phyloP scores from a whole-genome alignment of 2,888 invertebrate species.

The Trissolcus japonicus region DNA sequence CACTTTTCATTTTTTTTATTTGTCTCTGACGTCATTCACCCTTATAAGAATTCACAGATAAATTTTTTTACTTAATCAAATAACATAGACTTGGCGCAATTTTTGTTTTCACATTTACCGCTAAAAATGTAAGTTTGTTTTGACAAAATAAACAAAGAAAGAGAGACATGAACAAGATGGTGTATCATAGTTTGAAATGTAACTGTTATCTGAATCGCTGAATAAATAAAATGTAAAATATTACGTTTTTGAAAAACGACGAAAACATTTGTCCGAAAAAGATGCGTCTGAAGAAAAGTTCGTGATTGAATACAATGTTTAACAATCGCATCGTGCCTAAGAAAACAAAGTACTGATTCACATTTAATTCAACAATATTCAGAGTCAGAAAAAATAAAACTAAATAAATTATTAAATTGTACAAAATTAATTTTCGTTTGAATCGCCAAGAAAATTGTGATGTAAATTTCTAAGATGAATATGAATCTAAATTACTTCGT shows the following conservation, averaged over 20 bases:
- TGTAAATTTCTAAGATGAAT: too few relatives aligned
- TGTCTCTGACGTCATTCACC: slow-evolving; percentile 49
- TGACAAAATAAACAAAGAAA: slow-evolving; percentile 8
- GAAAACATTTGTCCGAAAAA: too few relatives aligned
- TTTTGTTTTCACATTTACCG: slow-evolving; percentile 21
- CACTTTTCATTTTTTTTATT: slow-evolving; percentile 48
- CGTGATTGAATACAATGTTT: too few relatives aligned
- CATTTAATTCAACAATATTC: too few relatives aligned
- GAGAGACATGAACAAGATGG: slow-evolving; percentile 17
- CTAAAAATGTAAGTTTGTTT: slow-evolving; percentile 23
- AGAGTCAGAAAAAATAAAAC: too few relatives aligned
- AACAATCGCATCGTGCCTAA: too few relatives aligned
- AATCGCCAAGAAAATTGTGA: too few relatives aligned
- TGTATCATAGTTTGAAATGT: background rate
- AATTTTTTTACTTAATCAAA: slow-evolving; percentile 40
- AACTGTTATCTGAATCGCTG: background rate
- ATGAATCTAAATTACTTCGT: too few relatives aligned
- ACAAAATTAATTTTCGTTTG: too few relatives aligned
- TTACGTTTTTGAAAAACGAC: slow-evolving; percentile 14
- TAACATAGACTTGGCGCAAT: slow-evolving; percentile 45
- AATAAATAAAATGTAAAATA: slow-evolving; percentile 46
- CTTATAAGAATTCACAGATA: slow-evolving; percentile 52
- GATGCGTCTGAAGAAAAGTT: too few relatives aligned
- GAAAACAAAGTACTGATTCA: too few relatives aligned
- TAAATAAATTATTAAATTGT: too few relatives aligned